These are phyloP conservation scores for Malacoraja senta DNA, from an alignment of 2,797 vertebrate species.

Conservation along the genomic window DNA sequence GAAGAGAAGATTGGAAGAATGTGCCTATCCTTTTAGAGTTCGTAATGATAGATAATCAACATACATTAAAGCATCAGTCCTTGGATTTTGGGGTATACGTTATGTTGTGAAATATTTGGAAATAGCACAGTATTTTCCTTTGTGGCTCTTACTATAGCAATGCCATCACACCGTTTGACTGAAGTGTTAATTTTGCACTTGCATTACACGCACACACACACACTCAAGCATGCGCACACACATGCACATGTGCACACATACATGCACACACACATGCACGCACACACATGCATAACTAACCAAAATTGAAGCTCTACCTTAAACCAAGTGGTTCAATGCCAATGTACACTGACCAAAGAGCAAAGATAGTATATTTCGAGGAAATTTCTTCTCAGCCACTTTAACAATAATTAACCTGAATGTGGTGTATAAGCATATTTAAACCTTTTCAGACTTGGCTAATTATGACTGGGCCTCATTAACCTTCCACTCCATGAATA, in stretches of 20 bases:
- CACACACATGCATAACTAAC: no score
- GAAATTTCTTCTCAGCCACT: not conserved
- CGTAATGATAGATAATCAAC: not conserved
- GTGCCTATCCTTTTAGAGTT: no score
- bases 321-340: not conserved
- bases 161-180: not conserved
- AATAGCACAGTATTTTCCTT: not conserved
- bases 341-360: not conserved
- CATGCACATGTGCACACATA: not conserved
- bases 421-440: not conserved
- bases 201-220: not conserved
- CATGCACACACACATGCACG: no score
- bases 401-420: slow-evolving; percentile 28
- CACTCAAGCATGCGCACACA: not conserved
- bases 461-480: not conserved
- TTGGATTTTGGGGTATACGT: not conserved
- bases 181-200: not conserved
- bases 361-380: not conserved
- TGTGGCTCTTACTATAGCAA: not conserved
- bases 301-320: not conserved
- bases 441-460: slow-evolving; percentile 28
- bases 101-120: not conserved
- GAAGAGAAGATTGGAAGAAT: no score
- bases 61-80: not conserved
- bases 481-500: slow-evolving; percentile 20